Percentiles rank a stretch among this genome's conserved stretches.
Conservation (phyloP, 2,797 vertebrate genomes). For the Myotis daubentonii region DNA sequence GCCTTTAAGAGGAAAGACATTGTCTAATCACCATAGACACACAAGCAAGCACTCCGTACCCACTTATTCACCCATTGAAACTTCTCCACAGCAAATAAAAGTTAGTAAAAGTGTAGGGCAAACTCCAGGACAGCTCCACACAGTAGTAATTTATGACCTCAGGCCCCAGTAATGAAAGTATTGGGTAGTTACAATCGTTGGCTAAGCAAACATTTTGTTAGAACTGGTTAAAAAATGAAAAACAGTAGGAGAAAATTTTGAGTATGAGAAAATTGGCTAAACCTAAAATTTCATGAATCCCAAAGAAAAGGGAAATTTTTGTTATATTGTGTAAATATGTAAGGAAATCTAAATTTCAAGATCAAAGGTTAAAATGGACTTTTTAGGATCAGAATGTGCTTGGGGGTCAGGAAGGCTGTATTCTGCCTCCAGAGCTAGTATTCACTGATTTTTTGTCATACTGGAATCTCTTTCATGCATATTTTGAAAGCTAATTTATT, state of each 20-base stretch:
- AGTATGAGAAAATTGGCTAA: neutral
- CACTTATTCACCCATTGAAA: neutral
- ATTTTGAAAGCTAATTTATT: conserved; percentile 19
- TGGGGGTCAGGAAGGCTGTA: neutral
- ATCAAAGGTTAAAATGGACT: neutral
- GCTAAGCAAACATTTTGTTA: conserved; percentile 1
- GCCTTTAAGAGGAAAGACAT: neutral
- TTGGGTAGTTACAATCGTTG: neutral
- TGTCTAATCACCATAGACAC: neutral
- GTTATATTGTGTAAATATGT: neutral
- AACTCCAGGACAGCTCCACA: neutral
- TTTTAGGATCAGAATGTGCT: conserved; percentile 11
- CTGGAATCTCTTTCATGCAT: neutral
- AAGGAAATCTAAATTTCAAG: neutral
- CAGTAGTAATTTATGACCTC: neutral
- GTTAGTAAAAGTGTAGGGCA: neutral
- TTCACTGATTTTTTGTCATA: neutral
- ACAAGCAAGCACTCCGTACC: neutral
- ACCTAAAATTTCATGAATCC: neutral
- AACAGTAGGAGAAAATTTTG: neutral
- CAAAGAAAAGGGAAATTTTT: neutral
- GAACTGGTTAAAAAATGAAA: neutral
- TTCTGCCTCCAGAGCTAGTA: neutral
- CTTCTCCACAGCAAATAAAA: neutral
- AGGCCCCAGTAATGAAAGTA: neutral